A percentile compares a stretch with the other conserved stretches of the same genome.
Evolutionary conservation across 2,113 vertebrate species (phyloP).

Genomic region (Glaucomys volans): DNA sequence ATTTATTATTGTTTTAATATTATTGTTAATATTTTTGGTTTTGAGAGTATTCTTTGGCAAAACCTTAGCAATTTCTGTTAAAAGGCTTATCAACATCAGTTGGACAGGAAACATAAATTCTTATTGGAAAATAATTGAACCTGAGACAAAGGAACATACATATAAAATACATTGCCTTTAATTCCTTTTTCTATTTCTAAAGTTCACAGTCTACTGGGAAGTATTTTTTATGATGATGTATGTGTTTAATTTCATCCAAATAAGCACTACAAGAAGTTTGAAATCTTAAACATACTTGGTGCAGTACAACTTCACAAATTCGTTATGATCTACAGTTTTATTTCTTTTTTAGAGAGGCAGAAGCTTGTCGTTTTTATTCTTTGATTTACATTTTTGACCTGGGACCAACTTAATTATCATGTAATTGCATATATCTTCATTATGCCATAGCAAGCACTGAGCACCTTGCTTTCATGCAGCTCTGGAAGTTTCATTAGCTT

Average conservation of each 20-base stretch:
- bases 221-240: constrained; percentile 87
- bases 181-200: constrained; percentile 77
- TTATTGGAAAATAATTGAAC: constrained; percentile 85
- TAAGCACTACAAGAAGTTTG: constrained; percentile 79
- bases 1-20: no score
- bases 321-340: constrained; percentile 72
- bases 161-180: constrained; percentile 85
- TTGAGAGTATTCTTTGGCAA: constrained; percentile 79
- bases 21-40: constrained; percentile 56
- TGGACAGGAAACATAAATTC: constrained; percentile 79
- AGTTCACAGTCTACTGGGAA: constrained; percentile 84
- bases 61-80: constrained; percentile 67
- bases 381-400: constrained; percentile 68
- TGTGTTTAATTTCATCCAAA: constrained; percentile 87
- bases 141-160: constrained; percentile 79
- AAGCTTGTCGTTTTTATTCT: constrained; percentile 67
- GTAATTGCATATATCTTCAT: constrained; percentile 68
- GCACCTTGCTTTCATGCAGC: neutral
- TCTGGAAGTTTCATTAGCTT: constrained; percentile 28
- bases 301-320: constrained; percentile 75
- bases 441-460: neutral
- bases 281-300: constrained; percentile 77
- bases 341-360: constrained; percentile 52
- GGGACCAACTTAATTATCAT: constrained; percentile 60
- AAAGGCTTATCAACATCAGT: constrained; percentile 79